Percentiles rank a stretch among this genome's conserved stretches.
These are phyloP conservation scores for Coleophora deauratella DNA, from an alignment of 2,888 invertebrate genomes.

Conservation along the genomic window DNA sequence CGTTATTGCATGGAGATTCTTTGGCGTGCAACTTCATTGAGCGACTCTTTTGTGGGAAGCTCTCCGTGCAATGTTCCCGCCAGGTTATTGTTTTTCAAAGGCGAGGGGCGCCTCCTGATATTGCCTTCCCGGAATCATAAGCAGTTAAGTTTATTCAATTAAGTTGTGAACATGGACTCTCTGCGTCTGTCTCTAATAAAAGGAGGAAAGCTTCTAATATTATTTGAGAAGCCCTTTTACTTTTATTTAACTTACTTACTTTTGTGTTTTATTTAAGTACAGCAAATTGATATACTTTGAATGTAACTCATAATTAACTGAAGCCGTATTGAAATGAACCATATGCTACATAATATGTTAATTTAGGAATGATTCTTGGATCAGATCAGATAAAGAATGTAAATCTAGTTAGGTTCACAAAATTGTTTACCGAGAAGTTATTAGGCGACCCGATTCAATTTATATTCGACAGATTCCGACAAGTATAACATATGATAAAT, in stretches of 20 bases:
- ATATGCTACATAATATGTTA: too few relatives aligned
- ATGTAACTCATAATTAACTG: too few relatives aligned
- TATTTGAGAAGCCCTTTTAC: too few relatives aligned
- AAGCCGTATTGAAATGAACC: too few relatives aligned
- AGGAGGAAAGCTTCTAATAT: too few relatives aligned
- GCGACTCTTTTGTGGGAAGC: constrained; percentile 66
- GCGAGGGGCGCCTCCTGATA: constrained; percentile 51
- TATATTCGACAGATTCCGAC: constrained; percentile 24
- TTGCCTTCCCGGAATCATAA: constrained; percentile 57
- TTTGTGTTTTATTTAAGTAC: too few relatives aligned
- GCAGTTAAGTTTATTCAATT: constrained; percentile 60
- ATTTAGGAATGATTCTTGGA: too few relatives aligned
- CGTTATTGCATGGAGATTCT: constrained; percentile 73
- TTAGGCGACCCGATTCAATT: constrained; percentile 7
- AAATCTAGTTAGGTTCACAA: background rate
- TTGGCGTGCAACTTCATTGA: constrained; percentile 70
- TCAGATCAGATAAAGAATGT: too few relatives aligned
- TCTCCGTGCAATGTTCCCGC: constrained; percentile 53
- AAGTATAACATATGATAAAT: constrained; percentile 48
- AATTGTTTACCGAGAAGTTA: constrained; percentile 1
- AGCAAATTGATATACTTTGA: too few relatives aligned
- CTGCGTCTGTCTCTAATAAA: too few relatives aligned
- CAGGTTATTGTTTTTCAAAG: constrained; percentile 70
- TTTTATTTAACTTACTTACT: too few relatives aligned
- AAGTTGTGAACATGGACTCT: constrained; percentile 24